Evolutionary conservation across 2,888 invertebrate species (phyloP).

Genomic region (Ophraella communa): DNA sequence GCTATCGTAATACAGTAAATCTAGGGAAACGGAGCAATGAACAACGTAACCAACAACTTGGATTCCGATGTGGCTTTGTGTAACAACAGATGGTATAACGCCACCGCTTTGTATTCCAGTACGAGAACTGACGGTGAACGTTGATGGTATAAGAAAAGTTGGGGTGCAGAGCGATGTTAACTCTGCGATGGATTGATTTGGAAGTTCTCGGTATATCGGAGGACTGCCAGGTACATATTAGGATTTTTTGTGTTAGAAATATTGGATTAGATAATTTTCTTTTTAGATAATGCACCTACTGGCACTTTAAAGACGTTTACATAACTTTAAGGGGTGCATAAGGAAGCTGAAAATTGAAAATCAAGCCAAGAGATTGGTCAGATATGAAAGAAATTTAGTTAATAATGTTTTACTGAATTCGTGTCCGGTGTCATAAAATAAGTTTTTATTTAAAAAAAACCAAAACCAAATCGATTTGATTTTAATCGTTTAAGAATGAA

Average conservation of each 20-base stretch:
- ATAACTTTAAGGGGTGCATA: slow-evolving; percentile 94
- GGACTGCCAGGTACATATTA: slow-evolving; percentile 77
- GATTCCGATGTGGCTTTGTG: slow-evolving; percentile 74
- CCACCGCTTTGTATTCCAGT: slow-evolving; percentile 75
- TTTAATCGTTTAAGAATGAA: not conserved
- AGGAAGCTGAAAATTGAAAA: slow-evolving; percentile 81
- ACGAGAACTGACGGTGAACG: slow-evolving; percentile 74
- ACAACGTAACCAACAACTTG: slow-evolving; percentile 71
- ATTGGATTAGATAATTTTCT: no score
- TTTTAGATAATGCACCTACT: slow-evolving; percentile 72
- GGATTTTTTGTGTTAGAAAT: not conserved
- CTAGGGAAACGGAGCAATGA: slow-evolving; percentile 69
- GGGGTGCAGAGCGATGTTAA: slow-evolving; percentile 62
- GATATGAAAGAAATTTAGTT: slow-evolving; percentile 80
- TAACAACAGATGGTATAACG: slow-evolving; percentile 87
- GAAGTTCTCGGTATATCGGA: slow-evolving; percentile 76
- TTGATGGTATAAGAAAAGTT: slow-evolving; percentile 68
- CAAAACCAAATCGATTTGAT: slow-evolving; percentile 19
- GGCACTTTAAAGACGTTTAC: slow-evolving; percentile 74
- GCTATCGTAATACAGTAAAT: slow-evolving; percentile 71
- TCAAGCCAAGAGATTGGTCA: slow-evolving; percentile 78
- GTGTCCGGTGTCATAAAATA: slow-evolving; percentile 65
- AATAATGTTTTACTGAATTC: slow-evolving; percentile 87
- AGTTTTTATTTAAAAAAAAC: slow-evolving; percentile 6
- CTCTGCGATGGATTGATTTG: slow-evolving; percentile 58